phyloP scores from a whole-genome alignment of 1,140 invertebrate species.

The Cydia pomonella region DNA sequence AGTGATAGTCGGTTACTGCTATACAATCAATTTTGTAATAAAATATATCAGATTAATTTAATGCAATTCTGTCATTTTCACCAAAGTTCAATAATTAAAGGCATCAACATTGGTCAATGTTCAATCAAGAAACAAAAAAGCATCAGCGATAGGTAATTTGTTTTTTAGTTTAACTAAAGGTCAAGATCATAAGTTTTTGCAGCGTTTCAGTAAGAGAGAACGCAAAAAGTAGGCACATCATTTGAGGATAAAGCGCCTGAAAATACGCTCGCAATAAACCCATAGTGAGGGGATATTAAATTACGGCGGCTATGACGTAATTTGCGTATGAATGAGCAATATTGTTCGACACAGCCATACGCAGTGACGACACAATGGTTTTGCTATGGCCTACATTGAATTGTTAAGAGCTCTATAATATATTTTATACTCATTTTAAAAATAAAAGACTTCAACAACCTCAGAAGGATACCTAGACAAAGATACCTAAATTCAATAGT shows the following conservation, averaged over 20 bases:
- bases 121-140: slow-evolving; percentile 6
- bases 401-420: background rate
- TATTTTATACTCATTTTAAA: too few relatives aligned
- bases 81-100: too few relatives aligned
- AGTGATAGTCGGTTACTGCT: background rate
- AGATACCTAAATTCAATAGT: too few relatives aligned
- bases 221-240: background rate
- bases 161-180: background rate
- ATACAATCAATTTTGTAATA: too few relatives aligned
- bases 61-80: too few relatives aligned
- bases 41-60: too few relatives aligned
- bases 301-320: background rate
- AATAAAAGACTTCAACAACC: too few relatives aligned
- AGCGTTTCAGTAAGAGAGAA: background rate
- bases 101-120: background rate
- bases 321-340: slow-evolving; percentile 6
- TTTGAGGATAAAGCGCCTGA: background rate
- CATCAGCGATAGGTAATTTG: background rate
- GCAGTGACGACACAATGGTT: background rate
- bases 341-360: background rate
- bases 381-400: background rate
- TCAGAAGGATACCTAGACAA: too few relatives aligned
- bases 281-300: background rate
- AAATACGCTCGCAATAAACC: background rate
- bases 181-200: slow-evolving; percentile 8